Evolutionary conservation across 2,888 invertebrate species (phyloP).

Genomic region (Hypomecis atomaria): DNA sequence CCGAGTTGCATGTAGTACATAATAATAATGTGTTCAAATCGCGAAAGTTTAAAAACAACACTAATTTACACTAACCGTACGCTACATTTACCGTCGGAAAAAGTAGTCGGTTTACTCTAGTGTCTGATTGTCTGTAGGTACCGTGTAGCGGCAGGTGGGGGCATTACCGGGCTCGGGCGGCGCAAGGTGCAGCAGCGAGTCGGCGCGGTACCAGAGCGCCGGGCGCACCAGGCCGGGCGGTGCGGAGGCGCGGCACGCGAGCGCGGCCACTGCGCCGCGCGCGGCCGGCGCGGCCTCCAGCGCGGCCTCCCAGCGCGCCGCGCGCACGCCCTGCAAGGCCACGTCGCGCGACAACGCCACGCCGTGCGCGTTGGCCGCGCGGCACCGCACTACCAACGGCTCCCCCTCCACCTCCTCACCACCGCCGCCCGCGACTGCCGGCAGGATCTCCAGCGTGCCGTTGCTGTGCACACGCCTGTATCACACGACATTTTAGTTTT

Average conservation of each 20-base stretch:
- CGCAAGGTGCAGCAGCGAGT: constrained; percentile 57
- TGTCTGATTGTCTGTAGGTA: not conserved
- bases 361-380: constrained; percentile 90
- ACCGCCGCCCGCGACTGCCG: constrained; percentile 34
- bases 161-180: constrained; percentile 85
- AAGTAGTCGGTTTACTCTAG: not conserved
- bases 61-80: too few species aligned
- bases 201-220: constrained; percentile 65
- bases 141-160: not conserved
- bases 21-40: too few species aligned
- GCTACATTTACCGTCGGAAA: too few species aligned
- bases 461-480: constrained; percentile 58
- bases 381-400: constrained; percentile 83
- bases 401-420: constrained; percentile 34
- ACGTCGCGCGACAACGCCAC: constrained; percentile 91
- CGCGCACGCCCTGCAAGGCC: constrained; percentile 83
- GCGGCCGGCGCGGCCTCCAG: constrained; percentile 47
- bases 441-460: constrained; percentile 66
- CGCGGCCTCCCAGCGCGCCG: constrained; percentile 57
- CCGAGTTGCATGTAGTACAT: too few species aligned
- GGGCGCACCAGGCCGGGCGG: constrained; percentile 42
- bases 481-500: not conserved
- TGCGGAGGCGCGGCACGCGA: constrained; percentile 53
- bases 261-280: constrained; percentile 65
- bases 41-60: too few species aligned